Base-by-base conservation (phyloP, 2,113 vertebrate species). In the Pogona vitticeps region DNA sequence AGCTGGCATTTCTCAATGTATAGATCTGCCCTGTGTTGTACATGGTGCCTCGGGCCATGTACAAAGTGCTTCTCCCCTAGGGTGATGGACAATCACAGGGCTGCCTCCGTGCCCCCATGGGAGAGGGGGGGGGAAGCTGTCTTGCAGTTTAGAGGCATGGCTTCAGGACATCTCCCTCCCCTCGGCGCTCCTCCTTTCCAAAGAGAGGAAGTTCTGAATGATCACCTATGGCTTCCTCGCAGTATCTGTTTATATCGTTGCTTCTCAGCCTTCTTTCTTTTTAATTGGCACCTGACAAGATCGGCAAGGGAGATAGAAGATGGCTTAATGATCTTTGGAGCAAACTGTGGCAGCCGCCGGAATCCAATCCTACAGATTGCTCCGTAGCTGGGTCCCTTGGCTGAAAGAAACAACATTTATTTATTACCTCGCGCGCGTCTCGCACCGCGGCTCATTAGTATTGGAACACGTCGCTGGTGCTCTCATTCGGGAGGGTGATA, bases 261-360 rank as follows among this genome's bases (percentile, higher is more conserved):
- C 33, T 81, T 63, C 33, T 58, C 36, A 71, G n/a, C 81, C 33
- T 7, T 20, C 21, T 31, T 21, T n/a, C 17, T n/a, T 17, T 80
- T 80, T 75, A 67, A 88, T 85, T 88, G 77, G 70, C 83, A 88
- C 83, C 87, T 85, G 82, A 76, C 87, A 68, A 80, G 86, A 81
- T 81, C 36, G 31, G 23, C 7, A 46, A 15, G 59, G 61, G 61
- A 80, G 77, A 67, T 38, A 80, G 67, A 73, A 31, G 61, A 65
- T 72, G 58, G 18, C 82, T 73, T 73, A 38, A 65, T 84, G 59
- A 21, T 40, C 18, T 33, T 65, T 31, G 65, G 65, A n/a, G 68
- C 73, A 42, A 76, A 65, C 28, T 17, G 38, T 1, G 33, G 59
- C 59, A 75, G 28, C 58, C 36, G 28, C 36, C 21, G 28, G 33